These are phyloP conservation scores for Tachina lurida DNA, from an alignment of 2,888 invertebrate genomes.

Conservation along the genomic window DNA sequence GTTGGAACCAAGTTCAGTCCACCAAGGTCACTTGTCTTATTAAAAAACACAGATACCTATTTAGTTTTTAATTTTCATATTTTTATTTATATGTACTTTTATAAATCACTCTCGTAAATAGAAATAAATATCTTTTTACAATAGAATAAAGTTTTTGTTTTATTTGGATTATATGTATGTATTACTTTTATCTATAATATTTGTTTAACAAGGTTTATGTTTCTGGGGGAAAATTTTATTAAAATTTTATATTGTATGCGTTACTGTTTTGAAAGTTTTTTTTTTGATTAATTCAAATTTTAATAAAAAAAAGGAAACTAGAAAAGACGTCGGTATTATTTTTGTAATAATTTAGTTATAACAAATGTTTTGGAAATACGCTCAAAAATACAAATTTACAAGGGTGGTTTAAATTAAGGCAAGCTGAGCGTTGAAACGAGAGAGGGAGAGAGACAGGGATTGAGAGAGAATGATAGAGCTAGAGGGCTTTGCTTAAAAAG, in stretches of 20 bases:
- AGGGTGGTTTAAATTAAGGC: slow-evolving; percentile 7
- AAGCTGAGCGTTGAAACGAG: neutral
- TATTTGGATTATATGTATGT: slow-evolving; percentile 52
- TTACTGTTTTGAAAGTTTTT: slow-evolving; percentile 12
- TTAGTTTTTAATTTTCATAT: slow-evolving; percentile 52
- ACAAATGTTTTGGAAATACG: slow-evolving; percentile 20
- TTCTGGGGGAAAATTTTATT: slow-evolving; percentile 39
- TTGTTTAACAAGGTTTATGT: slow-evolving; percentile 57
- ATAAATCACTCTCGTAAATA: slow-evolving; percentile 65
- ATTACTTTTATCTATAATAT: slow-evolving; percentile 36
- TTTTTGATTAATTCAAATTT: slow-evolving; percentile 2
- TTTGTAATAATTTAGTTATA: slow-evolving; percentile 29
- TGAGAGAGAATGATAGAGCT: neutral
- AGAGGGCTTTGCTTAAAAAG: neutral
- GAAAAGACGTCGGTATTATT: neutral
- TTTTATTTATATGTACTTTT: slow-evolving; percentile 60
- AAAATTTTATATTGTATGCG: slow-evolving; percentile 10
- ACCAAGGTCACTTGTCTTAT: too few species aligned
- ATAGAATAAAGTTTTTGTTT: slow-evolving; percentile 51
- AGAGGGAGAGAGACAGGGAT: too few species aligned
- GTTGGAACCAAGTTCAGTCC: too few species aligned
- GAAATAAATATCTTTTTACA: slow-evolving; percentile 66
- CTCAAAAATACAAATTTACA: slow-evolving; percentile 16
- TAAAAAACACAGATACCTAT: neutral
- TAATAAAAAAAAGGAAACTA: slow-evolving; percentile 16